Base-by-base conservation (phyloP, 2,888 invertebrate genomes). In the Pyrochroa serraticornis region DNA sequence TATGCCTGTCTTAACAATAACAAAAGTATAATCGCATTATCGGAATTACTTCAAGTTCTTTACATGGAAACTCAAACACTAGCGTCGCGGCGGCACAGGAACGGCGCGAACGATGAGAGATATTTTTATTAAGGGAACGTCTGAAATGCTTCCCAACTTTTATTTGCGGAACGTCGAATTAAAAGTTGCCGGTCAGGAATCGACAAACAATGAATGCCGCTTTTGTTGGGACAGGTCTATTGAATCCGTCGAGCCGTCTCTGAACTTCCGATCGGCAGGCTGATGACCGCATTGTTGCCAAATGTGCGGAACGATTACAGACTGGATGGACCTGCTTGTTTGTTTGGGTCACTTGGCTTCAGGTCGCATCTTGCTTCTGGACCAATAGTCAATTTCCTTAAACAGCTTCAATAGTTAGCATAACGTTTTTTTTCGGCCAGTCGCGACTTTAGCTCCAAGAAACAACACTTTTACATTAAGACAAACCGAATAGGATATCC, bases 271-370 rank as follows among this genome's bases (percentile, higher is more conserved):
- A 47, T 58, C 57, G 47, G 51, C 57, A 48, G 58, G 58, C 61
- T 66, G 67, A 66, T 66, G 66, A 62, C 64, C 66, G 64, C 66
- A 67, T 67, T 67, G 66, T 67, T 67, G 60, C 62, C 62, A 58
- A 66, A 65, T 63, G 60, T 52, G 54, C 47, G 56, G 56, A 61
- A 59, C 62, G 64, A 66, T 64, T 64, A 62, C 61, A 45, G 62
- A 63, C 55, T 55, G 41, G 58, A 52, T 49, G 60, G 57, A 57
- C 51, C 61, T 39, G 44, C 30, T 36, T 54, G 50, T 56, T 54
- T 50, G 59, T 45, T 54, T 54, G 59, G 52, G 52, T 45, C 59
- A 44, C 38, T 56, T 13, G 50, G 33, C 38, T 37, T 46, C 33
- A 42, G 38, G 36, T 12, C 32, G 34, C 22, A 31, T 38, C 32